Evolutionary conservation across 2,888 invertebrate species (phyloP), one percentile per base, ranked within the genome.

Genomic region (Yponomeuta evonymella): DNA sequence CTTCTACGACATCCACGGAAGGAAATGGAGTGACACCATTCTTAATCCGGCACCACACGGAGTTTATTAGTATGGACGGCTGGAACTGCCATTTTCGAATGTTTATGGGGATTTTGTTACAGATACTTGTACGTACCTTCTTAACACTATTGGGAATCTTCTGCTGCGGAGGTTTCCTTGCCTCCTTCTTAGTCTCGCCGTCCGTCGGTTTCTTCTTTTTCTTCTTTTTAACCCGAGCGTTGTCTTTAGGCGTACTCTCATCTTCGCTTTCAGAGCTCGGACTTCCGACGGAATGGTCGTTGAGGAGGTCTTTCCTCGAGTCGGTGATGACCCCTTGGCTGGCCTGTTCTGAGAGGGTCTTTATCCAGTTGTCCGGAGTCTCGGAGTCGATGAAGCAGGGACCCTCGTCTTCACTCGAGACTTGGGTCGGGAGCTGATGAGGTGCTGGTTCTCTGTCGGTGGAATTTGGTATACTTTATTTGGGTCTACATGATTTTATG

Each of bases 401-500:
- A 0, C 90, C 92, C 72, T 92, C 92, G 73, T 93, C 93, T 76
- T 92, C 90, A 73, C 92, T 93, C 0, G 92, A 93, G 29, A 87
- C 79, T 74, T 84, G 86, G 0, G 84, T 87, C 1, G 94, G 94
- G 1, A 94, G 77, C 67, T 94, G 93, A 33, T 94, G 87, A 63
- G 93, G 92, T 0, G 88, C 78, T 0, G 93, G 87, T 75, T 94
- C 94, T 75, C 95, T 92, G 64, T n/a, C 48, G 69, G 48, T 58
- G 12, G 51, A 58, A 58, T 58, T 43, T 43, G 43, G 43, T 8
- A 0, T 43, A 8, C 23, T 43, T 43, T 43, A 8, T 43, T 43
- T 23, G 23, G 23, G 23, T 23, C 9, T 6, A 43, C 5, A 43
- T 43, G 43, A 43, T 8, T 43, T 36, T 1, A 36, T 43, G 43